phyloP scores from a whole-genome alignment of 2,113 vertebrate genomes.

The Mohoua ochrocephala region DNA sequence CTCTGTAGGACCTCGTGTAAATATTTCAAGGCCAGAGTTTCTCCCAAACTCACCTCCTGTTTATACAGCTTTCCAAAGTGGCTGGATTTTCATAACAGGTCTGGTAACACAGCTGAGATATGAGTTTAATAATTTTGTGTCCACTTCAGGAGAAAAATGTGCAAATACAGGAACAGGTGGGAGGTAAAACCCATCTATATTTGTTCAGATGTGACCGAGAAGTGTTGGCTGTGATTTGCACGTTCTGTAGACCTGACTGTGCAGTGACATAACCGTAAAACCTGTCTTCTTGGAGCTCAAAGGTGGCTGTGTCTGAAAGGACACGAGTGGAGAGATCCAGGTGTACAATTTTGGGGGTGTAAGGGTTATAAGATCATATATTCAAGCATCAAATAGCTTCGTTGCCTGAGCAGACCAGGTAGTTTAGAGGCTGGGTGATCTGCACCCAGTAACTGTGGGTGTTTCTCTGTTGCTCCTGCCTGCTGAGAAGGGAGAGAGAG shows the following conservation, averaged over 20 bases:
- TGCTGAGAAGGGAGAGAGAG: neutral
- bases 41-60: neutral
- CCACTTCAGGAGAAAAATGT: neutral
- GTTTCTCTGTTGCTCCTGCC: neutral
- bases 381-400: neutral
- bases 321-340: neutral
- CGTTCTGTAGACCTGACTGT: neutral
- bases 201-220: neutral
- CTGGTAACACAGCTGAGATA: neutral
- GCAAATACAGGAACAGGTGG: neutral
- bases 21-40: neutral
- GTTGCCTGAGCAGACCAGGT: neutral
- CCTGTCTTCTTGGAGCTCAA: neutral
- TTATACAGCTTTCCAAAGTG: neutral
- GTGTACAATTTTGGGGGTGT: neutral
- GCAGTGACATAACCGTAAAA: neutral
- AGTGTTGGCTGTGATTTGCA: neutral
- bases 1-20: neutral
- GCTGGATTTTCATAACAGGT: neutral
- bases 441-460: neutral
- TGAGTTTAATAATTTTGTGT: neutral
- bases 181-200: neutral
- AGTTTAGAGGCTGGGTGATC: neutral
- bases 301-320: neutral
- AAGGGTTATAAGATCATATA: neutral